Evolutionary conservation across 2,797 vertebrate genomes (phyloP).

Genomic region (Protosalanx chinensis): DNA sequence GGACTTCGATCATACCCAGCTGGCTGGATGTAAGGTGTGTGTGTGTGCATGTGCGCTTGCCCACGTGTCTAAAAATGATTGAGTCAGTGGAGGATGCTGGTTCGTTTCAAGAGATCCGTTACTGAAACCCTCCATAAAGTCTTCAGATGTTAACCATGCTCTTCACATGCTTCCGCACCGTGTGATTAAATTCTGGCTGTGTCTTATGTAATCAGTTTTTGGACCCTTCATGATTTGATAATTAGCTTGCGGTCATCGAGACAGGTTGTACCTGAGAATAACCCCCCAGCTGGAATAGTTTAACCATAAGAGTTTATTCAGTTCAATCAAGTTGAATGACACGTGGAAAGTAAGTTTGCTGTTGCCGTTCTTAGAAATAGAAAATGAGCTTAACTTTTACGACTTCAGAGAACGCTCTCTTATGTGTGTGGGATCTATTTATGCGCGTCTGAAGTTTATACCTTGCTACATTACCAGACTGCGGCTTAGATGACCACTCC

Average conservation of each 20-base stretch:
- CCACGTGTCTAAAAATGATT: constrained; percentile 16
- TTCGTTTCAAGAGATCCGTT: constrained; percentile 3
- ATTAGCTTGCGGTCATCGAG: background rate
- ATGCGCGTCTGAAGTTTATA: background rate
- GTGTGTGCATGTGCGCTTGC: background rate
- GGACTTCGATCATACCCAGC: constrained; percentile 60
- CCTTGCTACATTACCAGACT: background rate
- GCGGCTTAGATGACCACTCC: background rate
- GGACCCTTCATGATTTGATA: constrained; percentile 55
- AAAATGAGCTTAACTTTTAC: background rate
- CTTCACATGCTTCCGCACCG: constrained; percentile 18
- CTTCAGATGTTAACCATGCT: constrained; percentile 53
- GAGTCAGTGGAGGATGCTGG: constrained; percentile 29
- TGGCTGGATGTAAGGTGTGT: constrained; percentile 9
- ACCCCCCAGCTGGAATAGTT: background rate
- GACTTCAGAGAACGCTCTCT: background rate
- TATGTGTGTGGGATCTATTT: too few species aligned
- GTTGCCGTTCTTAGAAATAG: background rate
- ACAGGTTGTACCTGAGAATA: background rate
- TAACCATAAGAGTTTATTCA: background rate
- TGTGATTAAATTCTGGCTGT: constrained; percentile 56
- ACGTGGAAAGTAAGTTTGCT: background rate
- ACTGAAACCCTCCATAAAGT: constrained; percentile 34
- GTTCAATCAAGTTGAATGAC: background rate
- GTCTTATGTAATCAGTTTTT: constrained; percentile 58